phyloP scores from a whole-genome alignment of 2,797 vertebrate species.

The Enteromius paludinosus region DNA sequence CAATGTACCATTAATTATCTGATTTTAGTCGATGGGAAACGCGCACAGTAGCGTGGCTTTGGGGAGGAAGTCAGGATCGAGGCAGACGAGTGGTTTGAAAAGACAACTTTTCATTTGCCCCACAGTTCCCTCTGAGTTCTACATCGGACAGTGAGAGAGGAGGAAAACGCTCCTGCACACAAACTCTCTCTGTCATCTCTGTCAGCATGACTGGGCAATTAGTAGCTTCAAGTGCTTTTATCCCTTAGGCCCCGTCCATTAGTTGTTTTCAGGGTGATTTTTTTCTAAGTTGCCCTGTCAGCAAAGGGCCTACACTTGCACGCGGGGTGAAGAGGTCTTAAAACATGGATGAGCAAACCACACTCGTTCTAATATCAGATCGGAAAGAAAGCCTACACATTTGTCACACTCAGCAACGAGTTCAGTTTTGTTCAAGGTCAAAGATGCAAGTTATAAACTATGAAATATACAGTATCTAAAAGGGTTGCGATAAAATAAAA shows the following conservation, averaged over 20 bases:
- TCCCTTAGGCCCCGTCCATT: conserved; percentile 54
- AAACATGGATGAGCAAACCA: conserved; percentile 26
- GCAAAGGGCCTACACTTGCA: conserved; percentile 42
- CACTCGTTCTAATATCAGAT: neutral
- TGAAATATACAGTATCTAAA: neutral
- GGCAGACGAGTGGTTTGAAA: conserved; percentile 13
- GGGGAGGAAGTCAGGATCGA: conserved; percentile 1
- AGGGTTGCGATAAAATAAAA: neutral
- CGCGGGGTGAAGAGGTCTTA: conserved; percentile 29
- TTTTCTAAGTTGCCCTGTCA: conserved; percentile 55
- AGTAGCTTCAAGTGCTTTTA: conserved; percentile 49
- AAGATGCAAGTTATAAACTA: neutral
- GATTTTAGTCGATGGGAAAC: conserved; percentile 68
- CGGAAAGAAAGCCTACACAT: neutral
- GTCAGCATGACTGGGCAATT: conserved; percentile 58
- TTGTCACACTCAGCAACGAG: neutral
- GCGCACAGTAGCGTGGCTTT: conserved; percentile 27
- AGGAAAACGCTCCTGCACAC: conserved; percentile 32
- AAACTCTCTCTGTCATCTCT: conserved; percentile 50
- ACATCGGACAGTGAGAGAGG: conserved; percentile 1
- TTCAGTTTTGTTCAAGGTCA: neutral
- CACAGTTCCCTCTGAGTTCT: conserved; percentile 37
- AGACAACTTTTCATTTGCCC: conserved; percentile 25
- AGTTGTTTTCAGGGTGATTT: conserved; percentile 49
- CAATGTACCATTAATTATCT: conserved; percentile 73